phyloP scores from a whole-genome alignment of 2,797 vertebrate species.

The Pipistrellus kuhlii region DNA sequence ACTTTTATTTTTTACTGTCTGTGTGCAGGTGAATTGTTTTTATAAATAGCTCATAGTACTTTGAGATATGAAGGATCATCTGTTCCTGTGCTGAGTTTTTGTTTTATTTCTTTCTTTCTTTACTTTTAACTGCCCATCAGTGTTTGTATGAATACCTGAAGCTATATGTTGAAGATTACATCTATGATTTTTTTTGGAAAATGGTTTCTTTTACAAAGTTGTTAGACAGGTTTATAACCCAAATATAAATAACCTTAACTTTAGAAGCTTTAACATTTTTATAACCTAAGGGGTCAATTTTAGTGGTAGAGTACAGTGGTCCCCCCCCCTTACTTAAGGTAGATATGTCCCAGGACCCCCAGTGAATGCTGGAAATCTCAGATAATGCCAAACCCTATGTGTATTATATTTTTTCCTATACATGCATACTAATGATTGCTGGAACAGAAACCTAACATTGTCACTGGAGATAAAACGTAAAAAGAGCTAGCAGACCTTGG shows the following conservation, averaged over 20 bases:
- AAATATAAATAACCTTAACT: not conserved
- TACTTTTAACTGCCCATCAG: not conserved
- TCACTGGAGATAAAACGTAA: no score
- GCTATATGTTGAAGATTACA: not conserved
- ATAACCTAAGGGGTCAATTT: not conserved
- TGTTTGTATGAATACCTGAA: not conserved
- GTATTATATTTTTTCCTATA: not conserved
- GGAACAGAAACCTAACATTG: no score
- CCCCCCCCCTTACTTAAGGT: not conserved
- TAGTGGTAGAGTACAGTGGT: not conserved
- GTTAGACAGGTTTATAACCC: not conserved
- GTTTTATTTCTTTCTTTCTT: not conserved
- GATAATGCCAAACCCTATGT: not conserved
- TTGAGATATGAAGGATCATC: not conserved
- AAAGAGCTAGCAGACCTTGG: no score
- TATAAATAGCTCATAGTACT: not conserved
- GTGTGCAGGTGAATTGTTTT: not conserved
- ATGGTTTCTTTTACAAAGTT: not conserved
- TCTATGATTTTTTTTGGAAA: not conserved
- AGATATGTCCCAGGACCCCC: not conserved
- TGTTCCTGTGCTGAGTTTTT: not conserved
- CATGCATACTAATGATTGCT: not conserved
- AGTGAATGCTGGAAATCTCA: not conserved
- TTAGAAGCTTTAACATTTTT: not conserved
- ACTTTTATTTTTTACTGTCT: not conserved